Base-by-base conservation (phyloP, 2,113 vertebrate genomes). In the Pycnonotus jocosus region DNA sequence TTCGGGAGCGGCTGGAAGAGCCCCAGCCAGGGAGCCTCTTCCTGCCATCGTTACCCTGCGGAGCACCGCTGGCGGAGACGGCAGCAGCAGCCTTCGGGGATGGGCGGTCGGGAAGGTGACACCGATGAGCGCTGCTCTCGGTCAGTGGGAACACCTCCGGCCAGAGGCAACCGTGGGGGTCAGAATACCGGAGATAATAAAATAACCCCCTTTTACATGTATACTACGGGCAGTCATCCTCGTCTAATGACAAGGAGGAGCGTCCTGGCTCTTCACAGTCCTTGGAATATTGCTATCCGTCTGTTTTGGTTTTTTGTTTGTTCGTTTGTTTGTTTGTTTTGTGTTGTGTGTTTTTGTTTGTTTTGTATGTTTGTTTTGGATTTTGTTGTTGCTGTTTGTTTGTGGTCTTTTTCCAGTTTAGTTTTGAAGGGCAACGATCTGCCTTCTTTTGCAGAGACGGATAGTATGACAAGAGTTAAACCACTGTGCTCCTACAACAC, bases 211-310 rank as follows among this genome's bases (percentile, higher is more conserved):
- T 23, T 31, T 0, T 1, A 10, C 20, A 17, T 11, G 17, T 18
- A 0, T 42, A 11, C 33, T 13, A 4, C 0, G 0, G 48, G 5
- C 17, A 14, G 22, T 30, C 24, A 4, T 56, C 44, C 31, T 60
- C 6, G 4, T 17, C 50, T 33, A 50, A 30, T 5, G 37, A 12
- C 31, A 18, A 45, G 38, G 73, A 48, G 44, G 40, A 50, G 37
- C 35, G 23, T 25, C 25, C 13, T 37, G 28, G 21, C 68, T 72
- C 31, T 73, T 28, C 3, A 4, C 12, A 10, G 3, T 16, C 31
- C 17, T 57, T 37, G 10, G 27, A 68, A 45, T 45, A 54, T 6
- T 33, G 35, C 23, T 92, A 10, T 38, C 31, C 24, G 3, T 25
- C 10, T 35, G 11, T 24, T 61, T 28, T 8, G 16, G 47, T 38